These are phyloP conservation scores for Chaetodon trifasciatus DNA, from an alignment of 2,797 vertebrate species.

Conservation along the genomic window DNA sequence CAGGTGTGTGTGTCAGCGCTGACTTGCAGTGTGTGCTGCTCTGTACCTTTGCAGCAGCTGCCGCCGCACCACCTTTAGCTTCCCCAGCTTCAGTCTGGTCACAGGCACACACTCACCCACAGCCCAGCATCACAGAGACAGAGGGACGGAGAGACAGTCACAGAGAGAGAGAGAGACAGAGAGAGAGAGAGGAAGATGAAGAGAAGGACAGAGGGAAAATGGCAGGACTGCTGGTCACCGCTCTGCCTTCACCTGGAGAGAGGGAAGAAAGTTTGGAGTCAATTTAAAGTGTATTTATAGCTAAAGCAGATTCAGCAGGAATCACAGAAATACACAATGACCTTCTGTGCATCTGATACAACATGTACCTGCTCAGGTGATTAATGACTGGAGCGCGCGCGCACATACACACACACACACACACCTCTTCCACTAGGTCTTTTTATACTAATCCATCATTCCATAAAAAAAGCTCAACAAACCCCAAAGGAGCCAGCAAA, in stretches of 20 bases:
- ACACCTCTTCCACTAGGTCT: no score
- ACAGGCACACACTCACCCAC: conserved; percentile 76
- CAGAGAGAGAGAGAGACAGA: background rate
- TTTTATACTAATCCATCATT: no score
- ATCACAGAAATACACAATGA: conserved; percentile 38
- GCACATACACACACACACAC: background rate
- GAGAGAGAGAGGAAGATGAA: background rate
- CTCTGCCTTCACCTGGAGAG: conserved; percentile 41
- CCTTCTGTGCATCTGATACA: conserved; percentile 21
- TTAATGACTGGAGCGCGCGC: background rate
- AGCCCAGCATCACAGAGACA: conserved; percentile 81
- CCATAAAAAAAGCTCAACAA: background rate
- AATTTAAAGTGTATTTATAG: conserved; percentile 35
- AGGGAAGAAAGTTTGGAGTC: conserved; percentile 21
- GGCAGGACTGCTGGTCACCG: background rate
- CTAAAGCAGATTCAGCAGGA: conserved; percentile 37
- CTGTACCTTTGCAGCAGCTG: conserved; percentile 86
- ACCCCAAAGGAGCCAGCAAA: background rate
- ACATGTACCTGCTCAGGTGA: background rate
- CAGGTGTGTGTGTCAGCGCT: no score
- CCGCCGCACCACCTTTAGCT: conserved; percentile 89
- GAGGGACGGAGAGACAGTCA: background rate
- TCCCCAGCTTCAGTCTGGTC: conserved; percentile 88
- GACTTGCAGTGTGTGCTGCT: background rate
- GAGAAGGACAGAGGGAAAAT: background rate